Base-by-base conservation (phyloP, 2,797 vertebrate genomes). In the Adelosebastes latens region DNA sequence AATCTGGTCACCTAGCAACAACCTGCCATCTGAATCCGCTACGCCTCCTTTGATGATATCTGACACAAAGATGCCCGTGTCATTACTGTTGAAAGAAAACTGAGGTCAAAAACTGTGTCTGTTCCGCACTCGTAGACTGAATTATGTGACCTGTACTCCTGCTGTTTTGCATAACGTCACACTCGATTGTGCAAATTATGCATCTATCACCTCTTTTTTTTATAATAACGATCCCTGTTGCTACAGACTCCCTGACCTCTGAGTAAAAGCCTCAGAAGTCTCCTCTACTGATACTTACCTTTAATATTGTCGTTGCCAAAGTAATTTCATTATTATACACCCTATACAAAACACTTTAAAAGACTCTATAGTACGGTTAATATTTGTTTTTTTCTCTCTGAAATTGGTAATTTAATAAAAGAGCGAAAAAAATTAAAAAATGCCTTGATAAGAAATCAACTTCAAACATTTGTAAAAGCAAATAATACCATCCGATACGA, bases 1-100 rank as follows among this genome's bases (percentile, higher is more conserved):
- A 91, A 99, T 98, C 92, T 99, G 98, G 94, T 99, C 98, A 77
- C 98, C 98, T 73, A 96, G 97, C 94, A 97, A 95, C 93, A 99
- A 90, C 75, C 97, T 97, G 64, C 97, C 97, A 81, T 99, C 97
- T 4, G 92, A 87, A 88, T 98, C 97, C 34, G 96, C 96, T 85
- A 96, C 96, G 68, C 98, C 97, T 93, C 98, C 97, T 93, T 95
- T 97, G 87, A 97, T 95, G 27, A 99, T 97, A 86, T 98, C 98
- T 29, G 98, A 98, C 82, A 99, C 97, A 93, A 99, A 99, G 69
- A 99, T 97, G 18, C 98, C 98, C 1, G 96, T 97, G 89, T 98
- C 97, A 89, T 97, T 97, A 91, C 98, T 99, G 95, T 61, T 11
- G 69, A 90, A 52, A 65, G 76, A 92, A 85, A 91, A 80, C 70